Evolutionary conservation across 2,888 invertebrate species (phyloP).

Genomic region (Rhaphigaster nebulosa): DNA sequence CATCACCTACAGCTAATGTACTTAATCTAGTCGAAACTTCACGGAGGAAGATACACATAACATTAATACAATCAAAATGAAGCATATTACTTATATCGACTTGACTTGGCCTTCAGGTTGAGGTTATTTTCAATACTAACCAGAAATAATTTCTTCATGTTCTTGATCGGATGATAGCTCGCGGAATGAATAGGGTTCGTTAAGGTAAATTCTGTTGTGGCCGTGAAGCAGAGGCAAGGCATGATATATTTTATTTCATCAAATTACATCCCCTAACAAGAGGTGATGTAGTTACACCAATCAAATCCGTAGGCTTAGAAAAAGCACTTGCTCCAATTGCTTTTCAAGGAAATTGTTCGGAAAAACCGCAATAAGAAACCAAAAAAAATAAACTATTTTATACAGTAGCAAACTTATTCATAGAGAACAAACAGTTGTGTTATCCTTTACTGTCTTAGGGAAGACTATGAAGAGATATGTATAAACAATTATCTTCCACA

Average conservation of each 20-base stretch:
- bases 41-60: no score
- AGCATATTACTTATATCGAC: background rate
- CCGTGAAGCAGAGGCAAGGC: background rate
- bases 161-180: background rate
- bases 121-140: background rate
- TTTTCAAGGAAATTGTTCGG: background rate
- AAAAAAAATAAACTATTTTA: no score
- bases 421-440: no score
- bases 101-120: background rate
- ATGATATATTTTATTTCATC: background rate
- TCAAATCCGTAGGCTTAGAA: background rate
- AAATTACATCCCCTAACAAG: background rate
- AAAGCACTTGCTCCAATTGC: background rate
- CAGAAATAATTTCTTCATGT: background rate
- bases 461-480: no score
- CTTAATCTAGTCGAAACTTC: no score
- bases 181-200: background rate
- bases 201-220: background rate
- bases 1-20: no score
- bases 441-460: no score
- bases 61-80: background rate
- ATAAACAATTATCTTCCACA: no score
- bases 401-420: no score
- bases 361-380: background rate
- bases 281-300: background rate